phyloP scores from a whole-genome alignment of 2,797 vertebrate species.

The Mycteria americana region DNA sequence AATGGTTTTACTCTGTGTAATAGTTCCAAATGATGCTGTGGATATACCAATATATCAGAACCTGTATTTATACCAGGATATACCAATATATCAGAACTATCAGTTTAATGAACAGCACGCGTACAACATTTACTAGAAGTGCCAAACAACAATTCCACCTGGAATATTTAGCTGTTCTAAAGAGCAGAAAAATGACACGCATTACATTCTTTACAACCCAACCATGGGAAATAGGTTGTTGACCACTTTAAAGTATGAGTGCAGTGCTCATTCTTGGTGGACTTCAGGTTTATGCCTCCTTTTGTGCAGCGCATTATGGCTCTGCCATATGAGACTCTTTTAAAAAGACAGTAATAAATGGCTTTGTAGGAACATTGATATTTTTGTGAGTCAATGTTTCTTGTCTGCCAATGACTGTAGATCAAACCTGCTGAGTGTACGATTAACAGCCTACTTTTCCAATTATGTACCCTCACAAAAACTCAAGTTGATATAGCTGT shows the following conservation, averaged over 20 bases:
- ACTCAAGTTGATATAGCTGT: neutral
- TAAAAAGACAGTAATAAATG: neutral
- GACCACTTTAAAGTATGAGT: neutral
- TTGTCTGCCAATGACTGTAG: neutral
- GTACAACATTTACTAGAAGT: neutral
- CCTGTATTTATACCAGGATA: neutral
- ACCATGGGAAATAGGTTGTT: neutral
- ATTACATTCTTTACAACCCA: neutral
- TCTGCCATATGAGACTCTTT: neutral
- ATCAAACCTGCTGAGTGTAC: neutral
- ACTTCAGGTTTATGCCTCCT: neutral
- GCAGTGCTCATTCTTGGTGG: neutral
- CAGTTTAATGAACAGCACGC: neutral
- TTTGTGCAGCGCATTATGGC: neutral
- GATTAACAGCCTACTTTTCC: neutral
- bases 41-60: neutral
- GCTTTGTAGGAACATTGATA: neutral
- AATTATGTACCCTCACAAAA: neutral
- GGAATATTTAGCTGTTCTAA: neutral
- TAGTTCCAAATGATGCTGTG: neutral
- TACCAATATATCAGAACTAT: neutral
- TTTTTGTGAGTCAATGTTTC: slow-evolving; percentile 7
- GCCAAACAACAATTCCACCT: neutral
- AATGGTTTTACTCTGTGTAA: neutral
- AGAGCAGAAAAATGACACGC: neutral